These are phyloP conservation scores for Aptenodytes patagonicus DNA, from an alignment of 2,113 vertebrate genomes.

Conservation along the genomic window DNA sequence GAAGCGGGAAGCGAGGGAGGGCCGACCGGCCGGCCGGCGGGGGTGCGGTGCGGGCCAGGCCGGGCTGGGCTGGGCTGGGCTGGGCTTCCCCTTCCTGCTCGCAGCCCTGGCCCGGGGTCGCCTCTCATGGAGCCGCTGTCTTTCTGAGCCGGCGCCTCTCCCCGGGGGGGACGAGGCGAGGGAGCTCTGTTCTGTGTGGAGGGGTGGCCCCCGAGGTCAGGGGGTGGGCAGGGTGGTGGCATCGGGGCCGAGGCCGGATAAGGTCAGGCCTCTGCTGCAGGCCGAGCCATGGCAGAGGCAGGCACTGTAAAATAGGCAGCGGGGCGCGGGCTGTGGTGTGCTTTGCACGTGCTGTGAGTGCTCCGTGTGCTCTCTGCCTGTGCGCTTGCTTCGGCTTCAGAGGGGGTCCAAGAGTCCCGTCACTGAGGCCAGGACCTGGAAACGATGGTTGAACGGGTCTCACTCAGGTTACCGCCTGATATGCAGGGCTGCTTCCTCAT, in stretches of 20 bases:
- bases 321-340: fast-evolving
- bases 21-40: fast-evolving
- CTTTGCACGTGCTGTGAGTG: fast-evolving
- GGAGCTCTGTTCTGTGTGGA: not conserved
- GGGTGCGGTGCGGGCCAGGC: no score
- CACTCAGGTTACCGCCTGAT: fast-evolving
- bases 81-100: not conserved
- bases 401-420: fast-evolving
- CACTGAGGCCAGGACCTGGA: not conserved
- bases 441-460: not conserved
- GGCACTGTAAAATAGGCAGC: fast-evolving
- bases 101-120: no score
- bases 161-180: no score
- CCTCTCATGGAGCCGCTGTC: not conserved
- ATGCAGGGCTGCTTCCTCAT: fast-evolving
- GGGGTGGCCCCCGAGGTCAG: not conserved
- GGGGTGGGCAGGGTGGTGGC: not conserved
- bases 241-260: not conserved
- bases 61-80: not conserved
- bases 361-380: fast-evolving
- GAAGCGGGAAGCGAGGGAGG: not conserved
- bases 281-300: fast-evolving
- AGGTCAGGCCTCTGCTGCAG: not conserved
- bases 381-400: fast-evolving
- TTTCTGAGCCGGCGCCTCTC: no score